phyloP scores from a whole-genome alignment of 2,797 vertebrate genomes.

The Betta splendens region DNA sequence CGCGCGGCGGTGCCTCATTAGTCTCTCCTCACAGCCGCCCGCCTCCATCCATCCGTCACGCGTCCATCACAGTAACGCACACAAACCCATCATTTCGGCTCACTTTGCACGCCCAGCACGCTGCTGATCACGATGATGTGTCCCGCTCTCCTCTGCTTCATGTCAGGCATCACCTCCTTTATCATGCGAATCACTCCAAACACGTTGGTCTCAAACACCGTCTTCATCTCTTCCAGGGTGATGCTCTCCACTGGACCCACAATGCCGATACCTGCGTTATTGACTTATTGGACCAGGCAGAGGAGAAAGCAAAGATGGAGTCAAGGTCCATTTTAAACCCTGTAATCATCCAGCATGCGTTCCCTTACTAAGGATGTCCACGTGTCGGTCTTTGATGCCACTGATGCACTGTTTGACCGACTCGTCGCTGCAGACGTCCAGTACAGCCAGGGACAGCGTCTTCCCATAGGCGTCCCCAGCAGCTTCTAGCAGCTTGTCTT shows the following conservation, averaged over 20 bases:
- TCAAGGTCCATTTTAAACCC: not conserved
- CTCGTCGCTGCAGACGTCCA: constrained; percentile 82
- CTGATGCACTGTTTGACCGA: constrained; percentile 82
- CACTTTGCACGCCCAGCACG: constrained; percentile 85
- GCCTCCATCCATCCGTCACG: constrained; percentile 5
- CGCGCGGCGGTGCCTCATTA: not conserved
- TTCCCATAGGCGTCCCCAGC: constrained; percentile 75
- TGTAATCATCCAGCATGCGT: not conserved
- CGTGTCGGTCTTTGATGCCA: constrained; percentile 80
- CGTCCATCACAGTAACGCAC: constrained; percentile 2
- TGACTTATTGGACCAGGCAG: constrained; percentile 70
- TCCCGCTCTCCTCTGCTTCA: constrained; percentile 82
- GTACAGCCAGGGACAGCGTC: constrained; percentile 71
- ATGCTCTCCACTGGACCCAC: constrained; percentile 84
- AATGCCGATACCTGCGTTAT: constrained; percentile 87
- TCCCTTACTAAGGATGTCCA: constrained; percentile 78
- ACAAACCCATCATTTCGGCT: constrained; percentile 20
- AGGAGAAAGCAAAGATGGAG: not conserved
- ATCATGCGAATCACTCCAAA: constrained; percentile 84
- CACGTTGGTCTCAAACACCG: constrained; percentile 85
- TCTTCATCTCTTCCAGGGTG: constrained; percentile 83
- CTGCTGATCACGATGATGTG: constrained; percentile 85
- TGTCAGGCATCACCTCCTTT: constrained; percentile 87
- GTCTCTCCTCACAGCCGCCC: constrained; percentile 7
- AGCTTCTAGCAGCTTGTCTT: constrained; percentile 77